These are phyloP conservation scores for Synanthedon andrenaeformis DNA, from an alignment of 2,888 invertebrate species.

Conservation along the genomic window DNA sequence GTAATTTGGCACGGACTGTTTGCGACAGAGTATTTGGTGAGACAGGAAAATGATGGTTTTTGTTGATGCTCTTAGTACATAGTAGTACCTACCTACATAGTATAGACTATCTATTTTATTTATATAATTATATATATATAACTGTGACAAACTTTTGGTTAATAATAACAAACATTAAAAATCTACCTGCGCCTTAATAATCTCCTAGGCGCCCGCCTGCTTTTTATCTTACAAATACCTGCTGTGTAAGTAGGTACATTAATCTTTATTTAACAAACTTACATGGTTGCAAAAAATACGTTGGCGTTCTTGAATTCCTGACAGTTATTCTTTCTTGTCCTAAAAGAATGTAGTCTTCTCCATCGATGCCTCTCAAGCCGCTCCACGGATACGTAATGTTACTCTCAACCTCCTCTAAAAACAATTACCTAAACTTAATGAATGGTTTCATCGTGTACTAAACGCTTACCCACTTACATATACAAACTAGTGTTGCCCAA, in stretches of 20 bases:
- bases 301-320: slow-evolving; percentile 42
- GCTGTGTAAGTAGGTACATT: no score
- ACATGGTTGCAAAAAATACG: slow-evolving; percentile 52
- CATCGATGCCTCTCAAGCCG: slow-evolving; percentile 36
- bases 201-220: no score
- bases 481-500: no score
- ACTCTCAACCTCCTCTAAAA: slow-evolving; percentile 50
- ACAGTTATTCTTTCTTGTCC: slow-evolving; percentile 51
- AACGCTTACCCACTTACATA: no score
- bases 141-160: no score
- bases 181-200: no score
- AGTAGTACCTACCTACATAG: no score
- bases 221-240: no score
- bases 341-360: slow-evolving; percentile 49
- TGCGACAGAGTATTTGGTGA: slow-evolving; percentile 2
- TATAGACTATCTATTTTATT: no score
- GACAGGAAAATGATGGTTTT: slow-evolving; percentile 7
- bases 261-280: slow-evolving; percentile 10
- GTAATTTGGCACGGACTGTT: slow-evolving; percentile 3
- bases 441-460: no score
- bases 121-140: no score
- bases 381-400: slow-evolving; percentile 50
- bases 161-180: no score
- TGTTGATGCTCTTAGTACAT: slow-evolving; percentile 1
- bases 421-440: background rate